Evolutionary conservation across 2,888 invertebrate genomes (phyloP), one percentile per base, ranked within the genome.

Genomic region (Rhagophthalmus giganteus): DNA sequence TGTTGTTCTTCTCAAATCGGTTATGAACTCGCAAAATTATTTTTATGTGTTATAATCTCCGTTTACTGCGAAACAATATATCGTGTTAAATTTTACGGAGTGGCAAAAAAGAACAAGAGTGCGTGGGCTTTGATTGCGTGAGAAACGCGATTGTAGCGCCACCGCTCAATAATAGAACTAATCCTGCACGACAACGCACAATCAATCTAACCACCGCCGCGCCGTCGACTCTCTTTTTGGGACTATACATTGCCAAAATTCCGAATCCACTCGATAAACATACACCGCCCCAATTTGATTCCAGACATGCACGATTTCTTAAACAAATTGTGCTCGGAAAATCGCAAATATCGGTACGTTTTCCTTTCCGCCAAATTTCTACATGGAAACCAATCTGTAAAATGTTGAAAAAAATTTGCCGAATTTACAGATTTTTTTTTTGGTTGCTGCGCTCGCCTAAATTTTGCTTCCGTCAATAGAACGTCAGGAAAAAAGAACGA

Each of bases 101-200:
- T 63, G 63, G 65, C 60, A 61, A 62, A 65, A 66, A 63, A 58
- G 62, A 63, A 60, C 58, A 55, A 44, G 57, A 48, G 58, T 44
- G 61, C 58, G 62, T 60, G 59, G 47, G 54, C 37, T 48, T 55
- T 53, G 59, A 57, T 64, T 61, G 64, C 64, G 64, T 64, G 64
- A 61, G 63, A 64, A 64, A 64, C 64, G 62, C 61, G 50, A 63
- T 59, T 61, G 54, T 54, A 60, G 55, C 61, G 57, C 62, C 60
- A 52, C 59, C 62, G 64, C 58, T 63, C 64, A 60, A 63, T 64
- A 64, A 63, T 61, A 61, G 62, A 63, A 64, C 64, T 63, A 64
- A 64, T 63, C 61, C 61, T 48, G 64, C 68, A 68, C 68, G 68
- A 63, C 64, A 68, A 68, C 66, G 66, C 66, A 67, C 68, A 66